Base-by-base conservation (phyloP, 2,113 vertebrate species). In the Chloebia gouldiae region DNA sequence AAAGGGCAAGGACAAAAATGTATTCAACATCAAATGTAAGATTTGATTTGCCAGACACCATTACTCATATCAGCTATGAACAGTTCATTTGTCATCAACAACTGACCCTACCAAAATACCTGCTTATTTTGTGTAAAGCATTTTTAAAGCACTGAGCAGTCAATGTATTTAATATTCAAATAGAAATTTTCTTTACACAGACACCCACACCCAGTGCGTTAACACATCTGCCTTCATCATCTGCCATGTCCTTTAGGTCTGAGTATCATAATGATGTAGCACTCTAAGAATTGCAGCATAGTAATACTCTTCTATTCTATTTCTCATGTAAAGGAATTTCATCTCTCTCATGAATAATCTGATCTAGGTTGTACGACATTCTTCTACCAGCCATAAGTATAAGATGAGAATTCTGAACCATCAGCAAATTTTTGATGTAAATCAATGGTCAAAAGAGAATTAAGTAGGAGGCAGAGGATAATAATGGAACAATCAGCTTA, bases 401-500 rank as follows among this genome's bases (percentile, higher is more conserved):
- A 94, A 90, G 25, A 37, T 87, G 35, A 96, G 88, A 97, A 95
- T 84, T 69, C 39, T 93, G 91, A 97, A 90, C 73, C 94, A 81
- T 91, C 95, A 96, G 78, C 49, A 97, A 91, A 96, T 86, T 88
- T 97, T 97, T 96, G 63, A 93, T 97, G 81, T 93, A 96, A 95
- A 97, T 96, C 78, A 90, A 20, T 81, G 64, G 40, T 90, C 94
- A 93, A 84, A 95, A 50, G 87, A 95, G 94, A 96, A 45, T 75
- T 86, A 88, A 92, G 50, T 49, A 72, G 69, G 31, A 91, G 13
- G 37, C 45, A 88, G 53, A 76, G 25, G 68, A 91, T 77, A 83
- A 95, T 79, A 96, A 96, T 23, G 4, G 66, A 91, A 81, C 49
- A 33, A 51, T 84, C 61, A 93, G 16, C 27, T 92, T 90, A 93